These are phyloP conservation scores for Anarrhichthys ocellatus DNA, from an alignment of 2,113 vertebrate genomes.

Conservation along the genomic window DNA sequence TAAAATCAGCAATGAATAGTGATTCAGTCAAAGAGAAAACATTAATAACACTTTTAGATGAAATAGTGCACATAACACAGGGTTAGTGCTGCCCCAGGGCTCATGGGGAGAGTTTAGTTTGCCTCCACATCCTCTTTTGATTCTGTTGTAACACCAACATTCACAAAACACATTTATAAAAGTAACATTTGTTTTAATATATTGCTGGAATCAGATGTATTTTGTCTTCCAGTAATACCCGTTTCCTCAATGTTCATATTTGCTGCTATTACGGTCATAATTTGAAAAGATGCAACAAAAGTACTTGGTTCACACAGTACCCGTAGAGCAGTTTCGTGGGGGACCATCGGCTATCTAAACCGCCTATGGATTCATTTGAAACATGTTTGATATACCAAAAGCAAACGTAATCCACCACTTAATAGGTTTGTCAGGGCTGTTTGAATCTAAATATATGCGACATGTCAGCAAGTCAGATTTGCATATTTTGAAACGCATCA, in stretches of 20 bases:
- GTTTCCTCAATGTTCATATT: neutral
- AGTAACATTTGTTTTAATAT: neutral
- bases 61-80: slow-evolving; percentile 12
- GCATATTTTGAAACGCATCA: neutral
- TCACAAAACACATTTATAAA: neutral
- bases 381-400: too few species aligned
- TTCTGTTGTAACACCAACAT: neutral
- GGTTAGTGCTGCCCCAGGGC: neutral
- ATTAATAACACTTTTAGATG: slow-evolving; percentile 9
- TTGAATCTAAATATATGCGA: too few species aligned
- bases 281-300: neutral
- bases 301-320: too few species aligned
- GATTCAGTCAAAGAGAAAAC: slow-evolving; percentile 12
- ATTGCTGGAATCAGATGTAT: neutral
- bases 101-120: slow-evolving; percentile 1
- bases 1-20: slow-evolving; percentile 13
- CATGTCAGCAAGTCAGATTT: neutral
- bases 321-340: too few species aligned
- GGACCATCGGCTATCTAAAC: too few species aligned
- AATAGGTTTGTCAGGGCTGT: too few species aligned
- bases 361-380: too few species aligned
- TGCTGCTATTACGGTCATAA: neutral
- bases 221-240: neutral
- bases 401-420: too few species aligned
- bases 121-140: slow-evolving; percentile 2